Evolutionary conservation across 2,888 invertebrate species (phyloP), one percentile per base, ranked within the genome.

Genomic region (Temnothorax rugatulus): DNA sequence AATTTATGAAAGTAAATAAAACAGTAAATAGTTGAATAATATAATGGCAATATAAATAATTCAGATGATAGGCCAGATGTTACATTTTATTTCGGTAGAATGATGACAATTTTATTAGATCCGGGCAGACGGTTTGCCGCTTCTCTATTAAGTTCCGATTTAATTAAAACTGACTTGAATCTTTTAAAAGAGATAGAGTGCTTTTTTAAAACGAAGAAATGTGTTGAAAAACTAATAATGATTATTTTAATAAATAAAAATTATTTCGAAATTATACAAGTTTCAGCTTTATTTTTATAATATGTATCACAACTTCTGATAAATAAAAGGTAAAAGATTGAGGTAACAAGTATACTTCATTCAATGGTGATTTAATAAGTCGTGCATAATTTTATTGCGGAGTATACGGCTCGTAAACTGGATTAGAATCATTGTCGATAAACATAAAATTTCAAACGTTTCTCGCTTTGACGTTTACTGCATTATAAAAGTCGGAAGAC

Each of bases 361-460:
- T 64, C 25, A 21, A 41, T 64, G 41, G 41, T 25, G 11, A 8
- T 66, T 44, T 25, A 41, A 64, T 41, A 15, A n/a, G n/a, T 54
- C 9, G 25, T 66, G 15, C 38, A 29, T 61, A 4, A 64, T 44
- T 64, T 66, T 44, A 66, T 66, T 44, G 25, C 25, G 4, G 4
- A 38, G 15, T 21, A 4, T 44, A 66, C 7, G 7, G 41, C 21
- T 64, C 41, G 21, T 76, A 50, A 52, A 66, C 7, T 15, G 18
- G 8, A 66, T 38, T 52, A 50, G 7, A 38, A 18, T 68, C 34
- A 13, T 74, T 25, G 21, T 59, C 29, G 4, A 50, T 7, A 21
- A 41, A 44, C 41, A 52, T 15, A 79, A 25, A 59, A 13, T 13
- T 8, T 74, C 13, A 44, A 73, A 74, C 59, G 59, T 61, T 79